A percentile compares a stretch with the other conserved stretches of the same genome.
These are phyloP conservation scores for Sminthurinus aureus DNA, from an alignment of 2,888 invertebrate genomes.

Conservation along the genomic window DNA sequence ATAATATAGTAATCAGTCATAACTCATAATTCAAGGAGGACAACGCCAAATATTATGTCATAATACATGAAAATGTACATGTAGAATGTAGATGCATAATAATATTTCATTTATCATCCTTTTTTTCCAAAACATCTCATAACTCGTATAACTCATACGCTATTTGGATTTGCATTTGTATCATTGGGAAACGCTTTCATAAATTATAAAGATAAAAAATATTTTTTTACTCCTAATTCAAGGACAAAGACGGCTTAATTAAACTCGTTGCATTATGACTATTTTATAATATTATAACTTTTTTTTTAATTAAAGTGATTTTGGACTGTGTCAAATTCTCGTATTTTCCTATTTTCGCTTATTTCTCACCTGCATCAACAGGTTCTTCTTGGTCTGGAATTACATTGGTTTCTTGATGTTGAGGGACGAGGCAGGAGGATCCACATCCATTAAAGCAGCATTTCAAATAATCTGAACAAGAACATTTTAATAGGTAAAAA, in stretches of 20 bases:
- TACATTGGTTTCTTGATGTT: slow-evolving; percentile 12
- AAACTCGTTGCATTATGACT: neutral
- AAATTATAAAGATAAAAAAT: neutral
- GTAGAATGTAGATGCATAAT: no score
- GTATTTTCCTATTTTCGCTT: no score
- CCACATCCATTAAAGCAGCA: slow-evolving; percentile 85
- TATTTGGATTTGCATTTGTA: no score
- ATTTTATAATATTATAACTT: no score
- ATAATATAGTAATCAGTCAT: neutral
- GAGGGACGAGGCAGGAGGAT: slow-evolving; percentile 72
- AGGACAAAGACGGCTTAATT: neutral
- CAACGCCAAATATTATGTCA: no score
- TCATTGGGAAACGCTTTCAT: no score
- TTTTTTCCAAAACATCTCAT: no score
- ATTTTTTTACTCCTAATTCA: neutral
- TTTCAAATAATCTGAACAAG: slow-evolving; percentile 62
- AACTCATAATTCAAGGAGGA: neutral
- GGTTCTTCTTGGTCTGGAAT: slow-evolving; percentile 14
- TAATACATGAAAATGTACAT: no score
- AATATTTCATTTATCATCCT: no score
- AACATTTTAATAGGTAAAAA: neutral
- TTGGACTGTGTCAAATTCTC: no score
- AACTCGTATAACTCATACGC: no score
- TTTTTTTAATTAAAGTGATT: no score
- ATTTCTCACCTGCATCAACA: slow-evolving; percentile 32